Conservation (phyloP, 2,113 vertebrate genomes). For the Sterrhoptilus dennistouni region DNA sequence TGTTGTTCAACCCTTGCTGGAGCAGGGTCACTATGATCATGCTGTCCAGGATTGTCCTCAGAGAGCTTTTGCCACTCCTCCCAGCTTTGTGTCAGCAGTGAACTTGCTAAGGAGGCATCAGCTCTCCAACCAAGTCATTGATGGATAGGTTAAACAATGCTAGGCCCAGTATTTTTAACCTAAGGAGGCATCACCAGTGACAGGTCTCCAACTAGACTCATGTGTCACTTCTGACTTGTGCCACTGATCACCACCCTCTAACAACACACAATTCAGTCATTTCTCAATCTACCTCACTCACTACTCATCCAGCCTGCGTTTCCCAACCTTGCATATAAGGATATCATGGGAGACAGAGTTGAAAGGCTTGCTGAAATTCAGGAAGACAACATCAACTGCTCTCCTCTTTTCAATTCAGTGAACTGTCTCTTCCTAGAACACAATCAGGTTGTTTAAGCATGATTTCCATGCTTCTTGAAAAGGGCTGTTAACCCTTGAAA, state of each 20-base stretch:
- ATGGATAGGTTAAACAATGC: not conserved
- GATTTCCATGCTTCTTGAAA: not conserved
- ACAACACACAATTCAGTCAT: not conserved
- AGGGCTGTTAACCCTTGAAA: not conserved
- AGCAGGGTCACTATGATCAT: not conserved
- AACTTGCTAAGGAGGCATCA: not conserved
- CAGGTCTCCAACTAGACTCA: not conserved
- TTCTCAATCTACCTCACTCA: not conserved
- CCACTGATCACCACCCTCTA: not conserved
- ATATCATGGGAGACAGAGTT: no score
- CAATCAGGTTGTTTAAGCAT: not conserved
- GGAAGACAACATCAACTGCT: rapidly evolving
- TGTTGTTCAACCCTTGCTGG: rapidly evolving
- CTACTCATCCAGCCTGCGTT: not conserved
- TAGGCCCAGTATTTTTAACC: not conserved
- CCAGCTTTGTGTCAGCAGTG: not conserved
- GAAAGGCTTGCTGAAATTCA: not conserved
- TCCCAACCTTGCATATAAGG: not conserved
- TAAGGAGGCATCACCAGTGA: not conserved
- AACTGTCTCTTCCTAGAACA: not conserved
- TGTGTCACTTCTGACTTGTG: not conserved
- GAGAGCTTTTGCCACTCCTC: not conserved
- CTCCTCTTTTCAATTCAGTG: not conserved
- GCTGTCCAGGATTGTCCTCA: not conserved
- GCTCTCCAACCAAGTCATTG: not conserved